Base-by-base conservation (phyloP, 2,797 vertebrate species). In the Sebastes trivittatus region DNA sequence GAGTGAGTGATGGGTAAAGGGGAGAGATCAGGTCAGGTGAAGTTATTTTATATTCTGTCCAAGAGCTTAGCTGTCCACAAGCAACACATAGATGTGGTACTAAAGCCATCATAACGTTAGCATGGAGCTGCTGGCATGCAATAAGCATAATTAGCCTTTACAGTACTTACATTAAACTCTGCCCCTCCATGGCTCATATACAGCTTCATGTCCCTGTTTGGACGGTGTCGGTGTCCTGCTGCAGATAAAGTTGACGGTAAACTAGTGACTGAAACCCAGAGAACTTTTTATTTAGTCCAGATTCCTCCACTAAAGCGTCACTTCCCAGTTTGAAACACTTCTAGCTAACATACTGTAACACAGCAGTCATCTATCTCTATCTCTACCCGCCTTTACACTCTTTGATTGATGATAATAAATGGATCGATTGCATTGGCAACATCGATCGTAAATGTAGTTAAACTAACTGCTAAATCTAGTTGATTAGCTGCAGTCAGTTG, bases 231-330 rank as follows among this genome's bases (percentile, higher is more conserved):
- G 11, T 36, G 30, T 34, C 18, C 63, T 27, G 59, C 60, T 64
- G 77, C 78, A 84, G 82, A 63, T 60, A 18, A 58, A 78, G 52
- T 60, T 67, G 75, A 38, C 49, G 13, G 9, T 52, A 27, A 75
- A 72, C 70, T 81, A 22, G 1, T 56, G 34, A 36, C 34, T 36
- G 34, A 36, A 36, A 36, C 34, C 11, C 34, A 13, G 34, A 36
- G 34, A 36, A 36, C 34, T 36, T 58, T 20, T 75, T 38, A 32
- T 8, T 9, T 29, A 23, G n/a, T 29, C 23, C 60, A 58, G 72
- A 80, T 89, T 83, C 74, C 73, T 78, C 72, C 70, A 76, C 80
- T 36, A 64, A 63, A 62, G 66, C 86, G 86, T 91, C 90, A 91
- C 85, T 87, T 85, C 81, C 75, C 75, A 34, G n/a, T 59, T 68